Base-by-base conservation (phyloP, 2,797 vertebrate genomes). In the Neosalanx taihuensis region DNA sequence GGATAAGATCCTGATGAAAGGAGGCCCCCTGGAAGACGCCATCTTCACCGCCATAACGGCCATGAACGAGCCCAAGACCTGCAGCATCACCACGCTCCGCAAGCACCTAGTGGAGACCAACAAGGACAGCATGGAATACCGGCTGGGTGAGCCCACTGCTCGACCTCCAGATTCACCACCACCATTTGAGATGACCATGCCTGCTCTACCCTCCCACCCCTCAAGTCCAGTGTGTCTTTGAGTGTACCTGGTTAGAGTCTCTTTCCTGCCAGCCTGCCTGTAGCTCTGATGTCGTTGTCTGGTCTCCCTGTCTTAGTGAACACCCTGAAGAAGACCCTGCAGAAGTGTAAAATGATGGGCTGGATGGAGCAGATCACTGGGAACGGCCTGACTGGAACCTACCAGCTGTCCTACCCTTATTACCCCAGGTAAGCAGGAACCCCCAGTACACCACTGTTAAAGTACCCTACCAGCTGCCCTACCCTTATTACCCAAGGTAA, bases 311-410 rank as follows among this genome's bases (percentile, higher is more conserved):
- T 1, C 71, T 20, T 64, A 98, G 98, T 98, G 86, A 92, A 94
- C 76, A 93, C 93, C 78, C 89, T 99, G 84, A 96, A 96, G 86
- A 95, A 95, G 89, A 98, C 96, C n/a, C 88, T 99, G 84, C 95
- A 95, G 71, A 97, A 95, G 85, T 99, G 96, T 79, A 97, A 99
- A 93, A 95, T 96, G 69, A 94, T 97, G 3, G 98, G 98, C 41
- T 99, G 98, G 98, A 96, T 99, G 95, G 97, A 98, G 84, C 97
- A 99, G 88, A 99, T 99, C 79, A 97, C 97, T 7, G 98, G 98
- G 37, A 97, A 96, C 69, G 98, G 97, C 63, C 95, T 99, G 86
- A 98, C 93, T 4, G 98, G 98, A 46, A 97, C 96, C 29, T 99
- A 97, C 85, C 95, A 94, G 85, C 95, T 99, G 66, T 95, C 94